phyloP scores from a whole-genome alignment of 2,113 vertebrate genomes.

The Paradisaea rubra region DNA sequence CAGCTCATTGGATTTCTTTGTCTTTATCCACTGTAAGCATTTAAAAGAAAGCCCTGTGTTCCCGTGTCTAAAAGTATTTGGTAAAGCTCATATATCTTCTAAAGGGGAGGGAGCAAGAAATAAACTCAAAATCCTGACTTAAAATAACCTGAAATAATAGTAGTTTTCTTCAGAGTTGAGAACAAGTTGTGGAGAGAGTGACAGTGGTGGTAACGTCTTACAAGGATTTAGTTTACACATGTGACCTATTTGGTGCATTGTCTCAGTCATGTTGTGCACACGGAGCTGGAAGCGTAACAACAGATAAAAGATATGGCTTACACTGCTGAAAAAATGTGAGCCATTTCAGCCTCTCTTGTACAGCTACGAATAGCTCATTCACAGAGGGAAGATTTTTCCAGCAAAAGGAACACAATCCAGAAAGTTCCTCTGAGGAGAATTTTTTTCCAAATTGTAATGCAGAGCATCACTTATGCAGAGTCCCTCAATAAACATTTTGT shows the following conservation, averaged over 20 bases:
- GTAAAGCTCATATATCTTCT: constrained; percentile 4
- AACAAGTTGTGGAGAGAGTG: background rate
- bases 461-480: background rate
- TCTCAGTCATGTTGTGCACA: background rate
- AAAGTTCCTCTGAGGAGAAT: background rate
- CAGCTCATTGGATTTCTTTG: constrained; percentile 28
- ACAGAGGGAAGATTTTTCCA: background rate
- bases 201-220: background rate
- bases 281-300: background rate
- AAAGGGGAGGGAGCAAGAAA: background rate
- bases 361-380: background rate
- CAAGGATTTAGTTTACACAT: constrained; percentile 16
- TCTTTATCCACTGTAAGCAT: constrained; percentile 20
- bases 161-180: background rate
- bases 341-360: background rate
- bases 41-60: constrained; percentile 21
- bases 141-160: background rate
- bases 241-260: background rate
- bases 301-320: background rate
- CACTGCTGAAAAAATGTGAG: background rate
- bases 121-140: background rate
- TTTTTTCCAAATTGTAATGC: background rate
- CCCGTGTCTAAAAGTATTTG: background rate
- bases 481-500: background rate
- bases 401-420: background rate